Evolutionary conservation across 2,888 invertebrate genomes (phyloP).

Genomic region (Tupiocoris notatus): DNA sequence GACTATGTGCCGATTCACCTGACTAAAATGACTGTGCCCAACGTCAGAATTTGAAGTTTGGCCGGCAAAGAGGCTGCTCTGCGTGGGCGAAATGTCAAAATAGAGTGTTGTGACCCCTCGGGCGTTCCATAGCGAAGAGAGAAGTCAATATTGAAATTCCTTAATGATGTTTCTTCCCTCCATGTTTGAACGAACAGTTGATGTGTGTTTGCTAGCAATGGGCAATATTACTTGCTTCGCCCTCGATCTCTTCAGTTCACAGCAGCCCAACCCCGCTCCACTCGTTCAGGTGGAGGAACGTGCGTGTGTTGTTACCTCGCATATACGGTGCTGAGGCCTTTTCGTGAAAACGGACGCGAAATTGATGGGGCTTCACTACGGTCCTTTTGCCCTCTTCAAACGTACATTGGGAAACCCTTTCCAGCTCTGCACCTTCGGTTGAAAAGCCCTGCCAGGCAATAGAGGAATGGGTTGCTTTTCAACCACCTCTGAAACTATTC

Average conservation of each 20-base stretch:
- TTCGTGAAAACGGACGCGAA: conserved; percentile 9
- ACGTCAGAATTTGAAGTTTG: background rate
- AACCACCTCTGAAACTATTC: conserved; percentile 4
- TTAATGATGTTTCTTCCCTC: conserved; percentile 44
- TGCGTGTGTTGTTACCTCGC: background rate
- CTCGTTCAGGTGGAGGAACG: background rate
- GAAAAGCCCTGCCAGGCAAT: background rate
- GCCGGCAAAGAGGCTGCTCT: background rate
- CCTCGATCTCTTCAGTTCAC: conserved; percentile 7
- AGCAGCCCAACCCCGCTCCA: background rate
- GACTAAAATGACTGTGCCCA: no score
- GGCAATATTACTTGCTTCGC: conserved; percentile 41
- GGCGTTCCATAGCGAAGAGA: conserved; percentile 15
- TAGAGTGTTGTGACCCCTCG: background rate
- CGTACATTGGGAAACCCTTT: background rate
- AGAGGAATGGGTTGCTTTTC: background rate
- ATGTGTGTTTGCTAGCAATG: conserved; percentile 40
- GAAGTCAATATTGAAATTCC: conserved; percentile 44
- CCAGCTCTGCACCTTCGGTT: background rate
- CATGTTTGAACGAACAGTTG: conserved; percentile 34
- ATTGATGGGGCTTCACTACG: conserved; percentile 27
- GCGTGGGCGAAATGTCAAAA: background rate
- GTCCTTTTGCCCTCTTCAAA: background rate
- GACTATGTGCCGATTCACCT: no score
- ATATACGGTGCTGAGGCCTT: conserved; percentile 5